phyloP scores from a whole-genome alignment of 2,888 invertebrate species.

The Asteroscopus sphinx region DNA sequence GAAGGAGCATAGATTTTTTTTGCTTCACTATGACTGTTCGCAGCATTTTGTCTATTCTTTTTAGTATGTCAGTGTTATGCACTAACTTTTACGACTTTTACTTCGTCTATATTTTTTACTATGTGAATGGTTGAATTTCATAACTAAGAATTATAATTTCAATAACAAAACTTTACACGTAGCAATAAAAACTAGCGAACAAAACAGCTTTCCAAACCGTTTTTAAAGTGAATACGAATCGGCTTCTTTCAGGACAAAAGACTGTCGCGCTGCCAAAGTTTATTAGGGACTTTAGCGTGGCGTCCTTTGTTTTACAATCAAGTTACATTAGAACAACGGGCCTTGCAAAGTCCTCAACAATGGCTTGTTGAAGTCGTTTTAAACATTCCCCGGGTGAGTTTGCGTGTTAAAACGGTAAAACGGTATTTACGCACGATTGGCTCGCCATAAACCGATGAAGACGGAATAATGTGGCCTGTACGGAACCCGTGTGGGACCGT shows the following conservation, averaged over 20 bases:
- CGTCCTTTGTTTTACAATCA: conserved; percentile 81
- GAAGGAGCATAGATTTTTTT: too few species aligned
- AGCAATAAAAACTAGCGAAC: conserved; percentile 40
- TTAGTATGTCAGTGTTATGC: too few species aligned
- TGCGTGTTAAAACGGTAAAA: conserved; percentile 66
- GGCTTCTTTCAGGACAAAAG: conserved; percentile 80
- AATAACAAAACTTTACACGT: conserved; percentile 13
- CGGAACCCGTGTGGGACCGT: conserved; percentile 37
- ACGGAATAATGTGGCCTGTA: conserved; percentile 45
- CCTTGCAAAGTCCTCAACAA: conserved; percentile 73
- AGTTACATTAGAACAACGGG: conserved; percentile 78
- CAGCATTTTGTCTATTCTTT: too few species aligned
- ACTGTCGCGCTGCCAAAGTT: conserved; percentile 76
- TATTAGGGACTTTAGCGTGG: conserved; percentile 66
- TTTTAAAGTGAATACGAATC: conserved; percentile 67
- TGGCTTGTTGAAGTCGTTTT: conserved; percentile 74
- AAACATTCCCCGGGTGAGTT: conserved; percentile 71
- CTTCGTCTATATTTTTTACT: too few species aligned
- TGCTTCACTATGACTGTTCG: too few species aligned
- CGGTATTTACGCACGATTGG: conserved; percentile 77
- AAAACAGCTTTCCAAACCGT: conserved; percentile 51
- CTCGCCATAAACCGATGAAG: conserved; percentile 70
- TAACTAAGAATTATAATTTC: conserved; percentile 21
- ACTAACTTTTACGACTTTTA: too few species aligned
- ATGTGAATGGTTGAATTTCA: too few species aligned